These are phyloP conservation scores for Caenorhabditis parvicauda DNA, from an alignment of 2,888 invertebrate species.

Conservation along the genomic window DNA sequence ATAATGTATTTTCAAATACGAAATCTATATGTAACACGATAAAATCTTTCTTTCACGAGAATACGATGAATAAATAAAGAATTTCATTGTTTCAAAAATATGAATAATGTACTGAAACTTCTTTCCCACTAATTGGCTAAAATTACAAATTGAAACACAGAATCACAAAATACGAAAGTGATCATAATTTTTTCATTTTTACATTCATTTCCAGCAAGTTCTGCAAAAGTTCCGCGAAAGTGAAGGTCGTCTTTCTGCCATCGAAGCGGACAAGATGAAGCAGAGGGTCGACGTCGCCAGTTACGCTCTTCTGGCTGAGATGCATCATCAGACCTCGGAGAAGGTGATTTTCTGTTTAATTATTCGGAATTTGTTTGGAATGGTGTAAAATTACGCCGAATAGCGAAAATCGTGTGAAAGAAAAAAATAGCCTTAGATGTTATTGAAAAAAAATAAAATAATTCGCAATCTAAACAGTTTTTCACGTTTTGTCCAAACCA, in stretches of 20 bases:
- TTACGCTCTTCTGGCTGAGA: slow-evolving; percentile 88
- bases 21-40: no score
- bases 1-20: no score
- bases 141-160: not conserved
- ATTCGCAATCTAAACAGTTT: no score
- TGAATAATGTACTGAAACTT: no score
- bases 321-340: slow-evolving; percentile 86
- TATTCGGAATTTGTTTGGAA: not conserved
- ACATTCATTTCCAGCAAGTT: slow-evolving; percentile 32
- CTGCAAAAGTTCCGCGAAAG: slow-evolving; percentile 39
- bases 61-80: no score
- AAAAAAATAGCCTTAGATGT: not conserved
- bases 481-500: no score
- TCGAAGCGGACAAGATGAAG: slow-evolving; percentile 33
- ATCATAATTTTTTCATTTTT: not conserved
- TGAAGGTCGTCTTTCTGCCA: slow-evolving; percentile 31
- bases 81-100: no score
- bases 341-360: slow-evolving; percentile 26
- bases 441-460: no score
- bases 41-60: no score
- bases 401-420: no score
- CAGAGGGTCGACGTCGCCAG: slow-evolving; percentile 83
- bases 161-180: not conserved
- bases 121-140: not conserved
- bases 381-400: not conserved